phyloP scores from a whole-genome alignment of 2,113 vertebrate genomes.

The Beaufortia kweichowensis region DNA sequence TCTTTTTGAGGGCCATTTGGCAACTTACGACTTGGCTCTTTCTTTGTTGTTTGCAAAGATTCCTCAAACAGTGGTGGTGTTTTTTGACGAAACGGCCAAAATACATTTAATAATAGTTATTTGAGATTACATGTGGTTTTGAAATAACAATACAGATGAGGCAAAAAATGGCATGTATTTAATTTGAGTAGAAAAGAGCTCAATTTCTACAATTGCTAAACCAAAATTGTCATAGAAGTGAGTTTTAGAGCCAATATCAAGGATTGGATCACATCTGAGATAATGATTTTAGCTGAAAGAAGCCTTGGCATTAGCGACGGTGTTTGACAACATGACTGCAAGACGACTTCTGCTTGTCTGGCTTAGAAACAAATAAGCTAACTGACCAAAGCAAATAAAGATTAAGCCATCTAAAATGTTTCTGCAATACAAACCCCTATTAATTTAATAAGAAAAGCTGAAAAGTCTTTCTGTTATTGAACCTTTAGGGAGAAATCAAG shows the following conservation, averaged over 20 bases:
- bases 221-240: slow-evolving; percentile 26
- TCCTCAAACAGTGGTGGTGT: background rate
- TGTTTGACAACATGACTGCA: slow-evolving; percentile 40
- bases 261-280: slow-evolving; percentile 30
- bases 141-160: background rate
- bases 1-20: background rate
- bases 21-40: background rate
- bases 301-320: slow-evolving; percentile 23
- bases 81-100: background rate
- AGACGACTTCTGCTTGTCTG: slow-evolving; percentile 33
- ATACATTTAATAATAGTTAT: slow-evolving; percentile 1
- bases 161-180: background rate
- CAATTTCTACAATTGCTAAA: slow-evolving; percentile 23
- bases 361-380: slow-evolving; percentile 16
- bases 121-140: slow-evolving; percentile 28
- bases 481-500: background rate
- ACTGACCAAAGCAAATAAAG: slow-evolving; percentile 43
- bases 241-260: slow-evolving; percentile 25
- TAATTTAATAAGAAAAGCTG: background rate
- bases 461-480: slow-evolving; percentile 16
- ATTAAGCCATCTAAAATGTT: slow-evolving; percentile 23
- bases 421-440: slow-evolving; percentile 16
- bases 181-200: slow-evolving; percentile 22
- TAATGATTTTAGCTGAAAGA: slow-evolving; percentile 39
- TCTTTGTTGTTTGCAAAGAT: slow-evolving; percentile 22